These are phyloP conservation scores for Lordiphosa stackelbergi DNA, from an alignment of 1,140 invertebrate genomes.

Conservation along the genomic window DNA sequence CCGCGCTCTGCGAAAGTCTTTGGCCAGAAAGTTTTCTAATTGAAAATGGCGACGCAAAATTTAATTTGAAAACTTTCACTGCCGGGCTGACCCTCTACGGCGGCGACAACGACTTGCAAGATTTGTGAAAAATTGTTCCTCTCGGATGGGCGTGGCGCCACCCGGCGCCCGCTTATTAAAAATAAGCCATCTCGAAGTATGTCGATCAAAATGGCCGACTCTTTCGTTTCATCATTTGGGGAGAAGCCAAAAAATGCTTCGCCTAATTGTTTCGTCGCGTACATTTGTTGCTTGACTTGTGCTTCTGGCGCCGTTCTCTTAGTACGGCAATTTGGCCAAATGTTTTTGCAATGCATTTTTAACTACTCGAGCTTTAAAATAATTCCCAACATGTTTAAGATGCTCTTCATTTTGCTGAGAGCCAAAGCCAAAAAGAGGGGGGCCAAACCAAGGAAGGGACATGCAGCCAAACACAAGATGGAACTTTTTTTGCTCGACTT, in stretches of 20 bases:
- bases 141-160: neutral
- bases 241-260: slow-evolving; percentile 37
- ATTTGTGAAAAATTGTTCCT: slow-evolving; percentile 33
- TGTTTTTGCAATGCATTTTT: slow-evolving; percentile 13
- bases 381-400: slow-evolving; percentile 4
- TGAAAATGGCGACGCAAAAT: slow-evolving; percentile 74
- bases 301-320: slow-evolving; percentile 51
- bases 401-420: slow-evolving; percentile 14
- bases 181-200: slow-evolving; percentile 34
- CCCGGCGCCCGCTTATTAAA: slow-evolving; percentile 26
- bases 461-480: neutral
- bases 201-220: slow-evolving; percentile 29
- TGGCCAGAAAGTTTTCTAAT: slow-evolving; percentile 69
- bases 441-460: neutral
- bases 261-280: slow-evolving; percentile 54
- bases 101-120: slow-evolving; percentile 41
- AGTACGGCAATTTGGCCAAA: slow-evolving; percentile 25
- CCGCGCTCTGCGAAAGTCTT: slow-evolving; percentile 48
- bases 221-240: slow-evolving; percentile 4
- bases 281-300: slow-evolving; percentile 52
- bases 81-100: slow-evolving; percentile 56
- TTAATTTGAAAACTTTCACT: slow-evolving; percentile 76
- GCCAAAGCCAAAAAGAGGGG: slow-evolving; percentile 3
- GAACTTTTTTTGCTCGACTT: slow-evolving; percentile 1
- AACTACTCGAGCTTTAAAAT: slow-evolving; percentile 5